Conservation (phyloP, 2,888 invertebrate species). For the Polylopha cassiicola region DNA sequence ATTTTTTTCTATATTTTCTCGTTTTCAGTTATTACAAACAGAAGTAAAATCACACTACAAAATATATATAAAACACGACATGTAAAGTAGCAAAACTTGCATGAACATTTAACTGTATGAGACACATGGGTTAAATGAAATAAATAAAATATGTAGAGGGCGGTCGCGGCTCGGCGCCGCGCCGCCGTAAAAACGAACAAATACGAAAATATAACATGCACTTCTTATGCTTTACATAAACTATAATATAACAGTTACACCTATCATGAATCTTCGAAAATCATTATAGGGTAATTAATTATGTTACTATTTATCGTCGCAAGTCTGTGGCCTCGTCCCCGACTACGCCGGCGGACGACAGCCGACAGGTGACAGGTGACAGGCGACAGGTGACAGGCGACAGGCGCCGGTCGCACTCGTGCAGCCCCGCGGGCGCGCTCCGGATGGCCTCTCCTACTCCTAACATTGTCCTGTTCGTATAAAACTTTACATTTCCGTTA, state of each 20-base stretch:
- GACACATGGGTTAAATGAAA: conserved; percentile 61
- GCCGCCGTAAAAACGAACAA: conserved; percentile 54
- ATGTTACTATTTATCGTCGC: conserved; percentile 48
- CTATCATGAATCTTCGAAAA: conserved; percentile 66
- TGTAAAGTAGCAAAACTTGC: conserved; percentile 62
- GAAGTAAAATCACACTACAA: conserved; percentile 73
- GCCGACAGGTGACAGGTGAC: no score
- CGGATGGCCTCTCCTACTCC: conserved; percentile 34
- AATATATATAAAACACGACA: conserved; percentile 70
- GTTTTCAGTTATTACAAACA: conserved; percentile 69
- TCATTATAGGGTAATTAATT: conserved; percentile 60
- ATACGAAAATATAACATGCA: conserved; percentile 72
- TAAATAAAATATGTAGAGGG: conserved; percentile 47
- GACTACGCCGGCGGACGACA: no score
- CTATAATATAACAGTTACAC: conserved; percentile 72
- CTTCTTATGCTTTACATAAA: conserved; percentile 73
- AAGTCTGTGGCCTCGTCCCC: no score
- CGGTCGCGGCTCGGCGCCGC: conserved; percentile 13
- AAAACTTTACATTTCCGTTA: conserved; percentile 52
- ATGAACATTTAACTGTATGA: conserved; percentile 52
- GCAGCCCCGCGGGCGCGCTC: conserved; percentile 40
- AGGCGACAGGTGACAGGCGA: no score
- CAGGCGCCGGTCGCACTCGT: conserved; percentile 42
- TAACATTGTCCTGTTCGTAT: conserved; percentile 44
- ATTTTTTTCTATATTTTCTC: conserved; percentile 56